Evolutionary conservation across 2,113 vertebrate species (phyloP).

Genomic region (Cryptotis parvus): DNA sequence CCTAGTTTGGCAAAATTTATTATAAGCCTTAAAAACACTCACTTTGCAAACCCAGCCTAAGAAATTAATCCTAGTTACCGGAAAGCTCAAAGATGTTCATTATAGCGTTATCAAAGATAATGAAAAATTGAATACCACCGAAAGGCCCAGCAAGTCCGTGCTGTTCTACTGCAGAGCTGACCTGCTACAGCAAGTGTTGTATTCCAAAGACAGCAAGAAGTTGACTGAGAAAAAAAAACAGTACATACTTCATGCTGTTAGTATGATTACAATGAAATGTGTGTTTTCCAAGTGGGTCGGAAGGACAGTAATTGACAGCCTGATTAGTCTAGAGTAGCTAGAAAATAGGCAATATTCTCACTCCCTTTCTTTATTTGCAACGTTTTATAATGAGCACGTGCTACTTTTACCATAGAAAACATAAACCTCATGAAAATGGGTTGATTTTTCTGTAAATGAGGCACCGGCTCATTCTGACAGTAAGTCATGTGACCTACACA

Average conservation of each 20-base stretch:
- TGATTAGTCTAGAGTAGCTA: background rate
- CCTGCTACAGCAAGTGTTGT: background rate
- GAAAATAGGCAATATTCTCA: background rate
- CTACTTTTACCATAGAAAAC: constrained; percentile 48
- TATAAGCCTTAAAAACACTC: constrained; percentile 53
- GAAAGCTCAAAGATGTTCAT: constrained; percentile 59
- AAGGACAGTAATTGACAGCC: background rate
- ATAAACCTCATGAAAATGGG: constrained; percentile 41
- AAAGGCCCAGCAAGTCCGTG: constrained; percentile 7
- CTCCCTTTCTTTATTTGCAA: constrained; percentile 25
- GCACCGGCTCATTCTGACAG: background rate
- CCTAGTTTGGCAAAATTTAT: constrained; percentile 57
- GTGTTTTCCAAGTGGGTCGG: background rate
- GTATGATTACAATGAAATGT: background rate
- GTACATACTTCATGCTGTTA: constrained; percentile 20
- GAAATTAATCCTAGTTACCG: constrained; percentile 67
- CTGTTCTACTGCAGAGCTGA: constrained; percentile 2
- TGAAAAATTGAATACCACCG: constrained; percentile 37
- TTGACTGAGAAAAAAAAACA: background rate
- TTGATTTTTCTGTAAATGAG: constrained; percentile 50
- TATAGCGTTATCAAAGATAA: constrained; percentile 54
- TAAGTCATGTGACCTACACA: background rate
- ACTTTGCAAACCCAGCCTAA: constrained; percentile 44
- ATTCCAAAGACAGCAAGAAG: constrained; percentile 11
- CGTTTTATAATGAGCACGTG: constrained; percentile 9